These are phyloP conservation scores for Urocolius indicus DNA, from an alignment of 2,113 vertebrate species.

Conservation along the genomic window DNA sequence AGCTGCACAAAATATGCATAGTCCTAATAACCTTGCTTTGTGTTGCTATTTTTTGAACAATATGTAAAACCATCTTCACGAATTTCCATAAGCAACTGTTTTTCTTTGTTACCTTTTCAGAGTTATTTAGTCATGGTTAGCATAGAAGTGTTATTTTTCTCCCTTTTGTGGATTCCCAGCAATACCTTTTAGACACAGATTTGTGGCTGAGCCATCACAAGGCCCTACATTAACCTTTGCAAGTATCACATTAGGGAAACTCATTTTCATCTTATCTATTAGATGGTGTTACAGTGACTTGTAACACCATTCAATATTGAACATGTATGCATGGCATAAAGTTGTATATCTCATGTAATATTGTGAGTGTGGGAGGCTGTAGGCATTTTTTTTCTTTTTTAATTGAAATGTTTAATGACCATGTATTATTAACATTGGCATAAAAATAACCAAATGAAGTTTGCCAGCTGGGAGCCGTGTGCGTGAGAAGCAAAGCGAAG, in stretches of 20 bases:
- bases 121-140: not conserved
- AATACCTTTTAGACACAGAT: fast-evolving
- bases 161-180: not conserved
- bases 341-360: not conserved
- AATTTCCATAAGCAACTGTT: not conserved
- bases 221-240: not conserved
- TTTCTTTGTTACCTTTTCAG: not conserved
- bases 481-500: too few species aligned
- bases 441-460: not conserved
- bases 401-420: not conserved
- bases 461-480: too few species aligned
- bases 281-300: not conserved
- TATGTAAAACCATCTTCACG: not conserved
- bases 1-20: not conserved
- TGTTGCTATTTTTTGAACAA: not conserved
- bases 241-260: not conserved
- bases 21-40: not conserved
- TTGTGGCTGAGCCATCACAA: not conserved
- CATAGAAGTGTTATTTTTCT: not conserved
- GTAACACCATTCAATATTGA: not conserved
- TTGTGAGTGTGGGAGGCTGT: fast-evolving
- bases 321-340: not conserved
- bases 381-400: not conserved
- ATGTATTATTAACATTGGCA: not conserved
- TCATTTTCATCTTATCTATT: not conserved